Conservation (phyloP, 2,113 vertebrate species). For the Myrmecobius fasciatus region DNA sequence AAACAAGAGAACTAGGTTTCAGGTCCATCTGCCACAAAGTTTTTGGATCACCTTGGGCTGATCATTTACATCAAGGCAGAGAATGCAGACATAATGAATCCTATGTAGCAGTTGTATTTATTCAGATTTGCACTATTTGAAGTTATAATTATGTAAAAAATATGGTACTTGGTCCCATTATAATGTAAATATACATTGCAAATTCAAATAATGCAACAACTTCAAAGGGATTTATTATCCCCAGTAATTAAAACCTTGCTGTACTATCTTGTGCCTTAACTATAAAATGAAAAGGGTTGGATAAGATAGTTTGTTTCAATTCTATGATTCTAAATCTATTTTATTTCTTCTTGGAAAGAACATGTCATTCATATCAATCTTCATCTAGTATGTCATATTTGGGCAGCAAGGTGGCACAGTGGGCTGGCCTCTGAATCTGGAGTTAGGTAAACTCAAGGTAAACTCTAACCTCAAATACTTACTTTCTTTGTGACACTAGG, state of each 20-base stretch:
- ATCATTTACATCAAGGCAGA: neutral
- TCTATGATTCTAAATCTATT: neutral
- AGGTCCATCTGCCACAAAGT: neutral
- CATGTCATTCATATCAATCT: rapidly evolving
- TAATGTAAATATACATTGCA: neutral
- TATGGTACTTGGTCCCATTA: neutral
- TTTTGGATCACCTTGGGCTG: rapidly evolving
- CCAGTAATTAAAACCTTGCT: neutral
- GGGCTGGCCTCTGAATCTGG: neutral
- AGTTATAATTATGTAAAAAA: neutral
- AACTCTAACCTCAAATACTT: neutral
- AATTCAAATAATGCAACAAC: neutral
- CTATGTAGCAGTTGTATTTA: neutral
- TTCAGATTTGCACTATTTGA: neutral
- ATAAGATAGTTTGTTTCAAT: neutral
- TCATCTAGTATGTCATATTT: rapidly evolving
- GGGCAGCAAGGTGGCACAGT: rapidly evolving
- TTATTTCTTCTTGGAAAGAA: neutral
- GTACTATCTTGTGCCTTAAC: neutral
- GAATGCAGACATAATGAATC: neutral
- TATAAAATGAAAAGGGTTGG: neutral
- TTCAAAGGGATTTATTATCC: neutral
- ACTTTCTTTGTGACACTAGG: neutral
- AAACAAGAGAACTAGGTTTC: rapidly evolving
- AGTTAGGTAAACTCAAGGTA: neutral